Conservation (phyloP, 1,140 invertebrate species). For the Drosophila bocki region DNA sequence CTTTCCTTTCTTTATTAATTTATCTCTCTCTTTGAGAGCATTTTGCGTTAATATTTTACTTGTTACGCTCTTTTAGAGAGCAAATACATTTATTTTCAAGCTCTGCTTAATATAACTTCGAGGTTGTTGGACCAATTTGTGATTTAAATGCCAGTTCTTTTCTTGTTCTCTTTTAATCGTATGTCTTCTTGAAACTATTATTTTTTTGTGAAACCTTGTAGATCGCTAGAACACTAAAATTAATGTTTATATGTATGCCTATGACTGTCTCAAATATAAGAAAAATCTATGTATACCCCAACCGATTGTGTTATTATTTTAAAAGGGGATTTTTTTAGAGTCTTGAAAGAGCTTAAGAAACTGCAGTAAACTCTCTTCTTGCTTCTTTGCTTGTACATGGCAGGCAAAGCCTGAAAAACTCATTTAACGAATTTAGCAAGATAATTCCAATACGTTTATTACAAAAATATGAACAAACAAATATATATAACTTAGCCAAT, state of each 20-base stretch:
- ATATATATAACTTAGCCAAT: conserved; percentile 33
- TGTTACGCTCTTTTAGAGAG: background rate
- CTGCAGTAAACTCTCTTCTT: background rate
- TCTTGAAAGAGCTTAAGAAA: background rate
- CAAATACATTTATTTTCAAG: background rate
- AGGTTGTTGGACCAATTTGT: conserved; percentile 3
- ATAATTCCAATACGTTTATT: conserved; percentile 32
- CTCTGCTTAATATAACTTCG: background rate
- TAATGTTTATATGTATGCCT: conserved; percentile 15
- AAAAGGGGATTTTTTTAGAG: background rate
- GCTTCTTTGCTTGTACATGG: background rate
- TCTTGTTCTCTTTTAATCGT: background rate
- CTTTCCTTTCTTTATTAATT: background rate
- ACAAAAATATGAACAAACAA: conserved; percentile 35
- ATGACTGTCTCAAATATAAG: conserved; percentile 46
- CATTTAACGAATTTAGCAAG: background rate
- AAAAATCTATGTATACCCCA: background rate
- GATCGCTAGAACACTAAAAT: background rate
- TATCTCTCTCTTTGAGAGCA: background rate
- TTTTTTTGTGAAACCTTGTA: conserved; percentile 13
- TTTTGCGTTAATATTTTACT: background rate
- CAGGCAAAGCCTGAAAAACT: background rate
- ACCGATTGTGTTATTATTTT: background rate
- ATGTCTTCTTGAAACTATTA: background rate
- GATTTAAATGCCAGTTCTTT: conserved; percentile 16